Percentiles rank a stretch among this genome's conserved stretches.
Evolutionary conservation across 2,113 vertebrate species (phyloP).

Genomic region (Sceloporus undulatus): DNA sequence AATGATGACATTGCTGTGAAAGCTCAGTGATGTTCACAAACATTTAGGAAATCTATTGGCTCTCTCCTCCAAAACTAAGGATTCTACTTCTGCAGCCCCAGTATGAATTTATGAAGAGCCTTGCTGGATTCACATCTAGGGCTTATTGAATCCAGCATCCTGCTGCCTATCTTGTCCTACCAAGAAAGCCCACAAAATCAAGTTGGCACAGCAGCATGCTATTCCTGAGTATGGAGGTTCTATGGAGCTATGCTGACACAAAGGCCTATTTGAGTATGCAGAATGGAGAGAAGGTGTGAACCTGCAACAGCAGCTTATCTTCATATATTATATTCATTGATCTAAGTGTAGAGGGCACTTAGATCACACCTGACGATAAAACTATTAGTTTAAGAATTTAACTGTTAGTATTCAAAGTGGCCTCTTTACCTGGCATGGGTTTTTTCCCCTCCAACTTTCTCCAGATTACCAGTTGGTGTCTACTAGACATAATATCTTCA

Average conservation of each 20-base stretch:
- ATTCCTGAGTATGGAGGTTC: background rate
- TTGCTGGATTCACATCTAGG: background rate
- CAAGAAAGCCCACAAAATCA: background rate
- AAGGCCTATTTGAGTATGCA: too few species aligned
- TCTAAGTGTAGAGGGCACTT: background rate
- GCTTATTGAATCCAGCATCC: background rate
- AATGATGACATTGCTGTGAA: conserved; percentile 39
- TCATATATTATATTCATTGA: background rate
- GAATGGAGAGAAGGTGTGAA: too few species aligned
- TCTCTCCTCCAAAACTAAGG: conserved; percentile 28
- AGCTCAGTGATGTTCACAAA: conserved; percentile 23
- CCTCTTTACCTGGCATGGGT: background rate
- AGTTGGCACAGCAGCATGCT: background rate
- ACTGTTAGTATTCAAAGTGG: background rate
- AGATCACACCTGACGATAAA: background rate
- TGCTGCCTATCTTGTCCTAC: background rate
- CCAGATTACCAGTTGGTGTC: background rate
- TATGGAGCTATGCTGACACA: background rate
- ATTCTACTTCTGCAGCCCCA: background rate
- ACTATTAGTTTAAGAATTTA: background rate
- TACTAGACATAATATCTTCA: background rate
- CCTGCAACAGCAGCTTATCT: background rate
- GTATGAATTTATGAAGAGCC: background rate
- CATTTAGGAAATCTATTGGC: conserved; percentile 42
- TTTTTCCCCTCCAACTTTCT: too few species aligned